Evolutionary conservation across 30 jellyfish, hydroid and myxozoan genomes (phyloP).

Genomic region (Hydractinia echinata): DNA sequence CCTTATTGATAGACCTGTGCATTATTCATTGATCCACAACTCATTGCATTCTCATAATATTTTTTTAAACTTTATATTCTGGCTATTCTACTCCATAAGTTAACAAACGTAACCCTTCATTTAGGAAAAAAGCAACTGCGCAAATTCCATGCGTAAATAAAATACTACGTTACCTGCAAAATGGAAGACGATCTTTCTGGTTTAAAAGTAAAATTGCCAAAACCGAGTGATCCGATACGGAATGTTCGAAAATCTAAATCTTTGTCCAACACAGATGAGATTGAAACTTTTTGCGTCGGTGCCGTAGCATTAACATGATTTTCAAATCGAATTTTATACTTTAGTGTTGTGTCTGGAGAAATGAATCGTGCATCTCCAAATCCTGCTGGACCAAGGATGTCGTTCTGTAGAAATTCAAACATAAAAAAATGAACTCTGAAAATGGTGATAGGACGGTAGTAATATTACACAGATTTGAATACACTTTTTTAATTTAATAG

Average conservation of each 20-base stretch:
- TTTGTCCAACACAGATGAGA: slow-evolving; percentile 3
- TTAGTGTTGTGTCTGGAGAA: neutral
- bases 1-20: too few species aligned
- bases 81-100: too few species aligned
- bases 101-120: too few species aligned
- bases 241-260: slow-evolving; percentile 27
- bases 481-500: neutral
- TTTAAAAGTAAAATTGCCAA: slow-evolving; percentile 27
- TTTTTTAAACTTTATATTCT: too few species aligned
- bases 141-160: too few species aligned
- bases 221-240: slow-evolving; percentile 12
- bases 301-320: slow-evolving; percentile 42
- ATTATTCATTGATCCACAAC: too few species aligned
- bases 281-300: slow-evolving; percentile 37
- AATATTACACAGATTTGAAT: neutral
- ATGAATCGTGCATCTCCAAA: slow-evolving; percentile 38
- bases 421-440: neutral
- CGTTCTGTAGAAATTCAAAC: slow-evolving; percentile 21
- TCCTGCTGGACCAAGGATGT: slow-evolving; percentile 40
- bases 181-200: neutral
- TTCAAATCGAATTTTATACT: slow-evolving; percentile 33
- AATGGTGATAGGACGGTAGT: neutral
- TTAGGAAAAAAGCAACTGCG: too few species aligned
- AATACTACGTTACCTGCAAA: neutral
- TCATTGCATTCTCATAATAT: too few species aligned